Evolutionary conservation across 2,888 invertebrate genomes (phyloP), one percentile per base, ranked within the genome.

Genomic region (Pristionchus exspectatus): DNA sequence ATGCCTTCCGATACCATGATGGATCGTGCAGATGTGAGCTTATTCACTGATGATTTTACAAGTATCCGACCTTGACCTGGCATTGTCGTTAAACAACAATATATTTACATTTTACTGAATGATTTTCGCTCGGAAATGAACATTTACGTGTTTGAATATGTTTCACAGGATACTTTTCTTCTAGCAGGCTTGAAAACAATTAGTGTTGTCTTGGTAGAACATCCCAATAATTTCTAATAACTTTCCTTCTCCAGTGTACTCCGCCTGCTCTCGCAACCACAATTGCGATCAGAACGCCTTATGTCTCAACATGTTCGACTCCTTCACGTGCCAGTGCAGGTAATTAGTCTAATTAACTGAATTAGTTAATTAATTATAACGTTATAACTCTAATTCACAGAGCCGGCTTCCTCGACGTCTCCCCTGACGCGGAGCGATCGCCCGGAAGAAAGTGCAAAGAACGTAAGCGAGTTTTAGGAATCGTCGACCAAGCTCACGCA

Each of bases 371-470:
- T 50, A 44, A 16, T 44, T 12, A 38, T 85, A 16, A 54, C 12
- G 30, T 33, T 0, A 63, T 54, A 27, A 30, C 4, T 5, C 38
- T 54, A 50, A 44, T 50, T 81, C 27, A 27, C 50, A 85, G 86
- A 44, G 91, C 93, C 14, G 94, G 94, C 9, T 95, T 90, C 91
- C 91, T 94, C 72, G 95, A 95, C 91, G 86, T 93, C 12, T 94
- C 94, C 12, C 91, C 92, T 38, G 95, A 95, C 89, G 92, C 94
- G 33, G 92, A 93, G 38, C 91, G 90, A n/a, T 90, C 91, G 77
- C 95, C 95, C 21, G 95, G 95, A 90, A 91, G 94, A 83, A 90
- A 91, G 56, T 95, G 95, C 90, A 94, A 94, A 92, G 95, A 95
- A 92, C 91, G 95, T 95, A 81, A 91, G 94, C 90, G 30, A 18